Evolutionary conservation across 2,888 invertebrate genomes (phyloP), one percentile per base, ranked within the genome.

Genomic region (Anaspis maculata): DNA sequence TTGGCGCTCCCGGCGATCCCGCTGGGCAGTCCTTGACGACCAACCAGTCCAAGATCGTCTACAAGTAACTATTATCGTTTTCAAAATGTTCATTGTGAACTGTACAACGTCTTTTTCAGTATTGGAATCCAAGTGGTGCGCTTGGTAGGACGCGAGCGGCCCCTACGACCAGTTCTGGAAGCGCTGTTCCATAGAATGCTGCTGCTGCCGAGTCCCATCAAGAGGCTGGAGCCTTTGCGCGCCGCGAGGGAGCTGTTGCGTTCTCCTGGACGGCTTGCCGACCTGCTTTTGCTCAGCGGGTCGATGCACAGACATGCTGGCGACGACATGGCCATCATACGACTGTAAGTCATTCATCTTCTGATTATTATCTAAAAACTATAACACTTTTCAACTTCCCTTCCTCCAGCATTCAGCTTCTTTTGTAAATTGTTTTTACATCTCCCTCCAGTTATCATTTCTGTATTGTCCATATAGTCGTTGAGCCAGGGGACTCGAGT

Each of bases 111-210:
- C n/a, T n/a, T n/a, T n/a, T n/a, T n/a, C n/a, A 82, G 89, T 58
- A 92, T 95, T 53, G 88, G 89, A 5, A 86, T 87, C 32, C 88
- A 92, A 57, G 68, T 95, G 33, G 83, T 94, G 1, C 76, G 91
- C 9, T 68, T 94, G 22, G 89, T 94, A 1, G 95, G 94, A 0
- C 81, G 85, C 21, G 84, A 89, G 13, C 79, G 86, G 1, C 81
- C 82, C n/a, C 66, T 95, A 27, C 74, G 94, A 9, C 91, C 94
- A 5, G 92, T 94, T 24, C 66, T 95, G 25, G 94, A 94, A 60
- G 91, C 94, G 0, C 71, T 95, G 2, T 94, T 94, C 59, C 94
- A 95, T 63, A 74, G 94, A 34, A 90, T 94, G 83, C 67, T 94
- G 3, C 71, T 94, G 0, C 80, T 92, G 63, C 91, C 94, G 10